These are phyloP conservation scores for Simalia tracyae DNA, from an alignment of 2,797 vertebrate species.

Conservation along the genomic window DNA sequence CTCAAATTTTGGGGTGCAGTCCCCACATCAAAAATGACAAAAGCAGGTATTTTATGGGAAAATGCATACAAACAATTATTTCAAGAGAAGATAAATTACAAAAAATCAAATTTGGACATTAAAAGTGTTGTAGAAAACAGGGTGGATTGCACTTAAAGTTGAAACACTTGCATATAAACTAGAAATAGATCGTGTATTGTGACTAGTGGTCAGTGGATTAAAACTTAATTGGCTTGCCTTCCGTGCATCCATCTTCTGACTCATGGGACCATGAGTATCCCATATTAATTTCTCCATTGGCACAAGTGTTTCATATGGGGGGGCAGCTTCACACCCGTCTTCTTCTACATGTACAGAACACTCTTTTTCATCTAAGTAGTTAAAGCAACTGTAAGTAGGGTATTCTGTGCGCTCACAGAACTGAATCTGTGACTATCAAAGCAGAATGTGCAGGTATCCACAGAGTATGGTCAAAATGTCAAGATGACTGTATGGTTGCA, in stretches of 20 bases:
- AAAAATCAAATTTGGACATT: not conserved
- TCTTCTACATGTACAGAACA: not conserved
- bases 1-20: not conserved
- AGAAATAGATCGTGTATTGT: not conserved
- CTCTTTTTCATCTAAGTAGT: not conserved
- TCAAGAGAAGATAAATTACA: no score
- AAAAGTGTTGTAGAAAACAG: not conserved
- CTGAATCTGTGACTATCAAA: not conserved
- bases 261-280: not conserved
- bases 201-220: not conserved
- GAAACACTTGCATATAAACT: not conserved
- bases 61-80: not conserved
- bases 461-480: not conserved
- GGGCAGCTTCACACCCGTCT: not conserved
- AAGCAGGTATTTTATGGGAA: not conserved
- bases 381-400: not conserved
- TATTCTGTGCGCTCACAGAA: not conserved
- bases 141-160: not conserved
- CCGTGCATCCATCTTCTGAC: not conserved
- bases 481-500: not conserved
- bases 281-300: not conserved
- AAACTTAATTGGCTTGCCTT: not conserved
- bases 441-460: not conserved
- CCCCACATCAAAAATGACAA: not conserved
- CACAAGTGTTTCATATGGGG: not conserved